phyloP scores from a whole-genome alignment of 2,888 invertebrate genomes.

The Cylindroiulus punctatus region DNA sequence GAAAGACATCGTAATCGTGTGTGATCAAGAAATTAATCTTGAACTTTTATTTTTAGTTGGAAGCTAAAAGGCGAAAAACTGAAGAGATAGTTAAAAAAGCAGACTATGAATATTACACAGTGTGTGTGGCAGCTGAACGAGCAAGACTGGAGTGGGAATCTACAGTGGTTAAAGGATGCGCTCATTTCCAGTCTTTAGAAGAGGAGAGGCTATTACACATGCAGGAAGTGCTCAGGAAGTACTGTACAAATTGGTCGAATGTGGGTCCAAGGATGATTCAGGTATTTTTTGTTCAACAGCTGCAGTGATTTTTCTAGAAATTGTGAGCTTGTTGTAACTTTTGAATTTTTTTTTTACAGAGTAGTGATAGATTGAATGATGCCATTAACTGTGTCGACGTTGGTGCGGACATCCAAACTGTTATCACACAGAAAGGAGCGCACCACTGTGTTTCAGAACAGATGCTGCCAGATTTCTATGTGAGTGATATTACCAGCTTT shows the following conservation, averaged over 20 bases:
- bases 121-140: constrained; percentile 89
- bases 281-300: constrained; percentile 61
- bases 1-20: too few species aligned
- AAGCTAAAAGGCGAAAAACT: constrained; percentile 87
- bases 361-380: constrained; percentile 75
- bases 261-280: constrained; percentile 76
- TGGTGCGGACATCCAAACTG: constrained; percentile 74
- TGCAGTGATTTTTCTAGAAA: not conserved
- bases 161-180: constrained; percentile 84
- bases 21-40: not conserved
- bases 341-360: constrained; percentile 68
- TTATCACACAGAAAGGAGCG: constrained; percentile 75
- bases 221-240: constrained; percentile 74
- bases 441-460: constrained; percentile 80
- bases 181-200: constrained; percentile 86
- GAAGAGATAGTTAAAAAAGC: constrained; percentile 91
- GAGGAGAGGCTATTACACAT: constrained; percentile 87
- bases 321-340: too few species aligned
- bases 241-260: constrained; percentile 72
- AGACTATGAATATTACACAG: constrained; percentile 92
- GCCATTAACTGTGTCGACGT: constrained; percentile 74
- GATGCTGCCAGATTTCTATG: constrained; percentile 89
- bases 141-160: constrained; percentile 93
- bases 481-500: constrained; percentile 61
- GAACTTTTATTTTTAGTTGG: constrained; percentile 71